A percentile compares a stretch with the other conserved stretches of the same genome.
phyloP scores from a whole-genome alignment of 2,797 vertebrate species.

The Neoniphon sammara region DNA sequence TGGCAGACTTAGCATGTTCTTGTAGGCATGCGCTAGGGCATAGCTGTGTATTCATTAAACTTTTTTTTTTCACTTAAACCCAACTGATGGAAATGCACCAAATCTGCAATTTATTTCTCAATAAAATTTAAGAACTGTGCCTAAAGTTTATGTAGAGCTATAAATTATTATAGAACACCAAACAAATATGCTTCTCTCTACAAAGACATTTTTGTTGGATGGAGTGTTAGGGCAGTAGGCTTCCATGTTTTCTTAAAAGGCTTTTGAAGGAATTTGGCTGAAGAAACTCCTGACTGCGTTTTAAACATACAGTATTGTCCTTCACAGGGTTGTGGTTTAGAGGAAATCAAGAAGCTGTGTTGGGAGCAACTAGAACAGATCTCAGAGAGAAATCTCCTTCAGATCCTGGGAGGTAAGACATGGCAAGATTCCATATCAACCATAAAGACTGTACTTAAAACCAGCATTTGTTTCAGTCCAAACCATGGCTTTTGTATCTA shows the following conservation, averaged over 20 bases:
- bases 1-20: constrained; percentile 34
- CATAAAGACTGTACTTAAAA: not conserved
- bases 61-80: not conserved
- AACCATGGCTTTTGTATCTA: constrained; percentile 54
- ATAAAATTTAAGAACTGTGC: not conserved
- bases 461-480: not conserved
- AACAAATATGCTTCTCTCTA: no score
- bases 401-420: constrained; percentile 93
- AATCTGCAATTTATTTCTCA: no score
- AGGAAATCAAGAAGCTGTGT: constrained; percentile 93
- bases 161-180: no score
- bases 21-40: not conserved
- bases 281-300: constrained; percentile 10
- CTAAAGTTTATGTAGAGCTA: not conserved
- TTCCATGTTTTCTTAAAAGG: not conserved
- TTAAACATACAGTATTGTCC: constrained; percentile 23
- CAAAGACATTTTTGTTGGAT: not conserved
- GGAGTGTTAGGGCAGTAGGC: not conserved
- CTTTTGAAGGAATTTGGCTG: not conserved
- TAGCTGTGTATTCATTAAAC: no score
- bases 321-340: constrained; percentile 87
- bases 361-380: constrained; percentile 92
- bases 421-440: not conserved
- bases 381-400: constrained; percentile 88
- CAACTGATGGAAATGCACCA: not conserved